phyloP scores from a whole-genome alignment of 2,113 vertebrate genomes.

The Passer montanus region DNA sequence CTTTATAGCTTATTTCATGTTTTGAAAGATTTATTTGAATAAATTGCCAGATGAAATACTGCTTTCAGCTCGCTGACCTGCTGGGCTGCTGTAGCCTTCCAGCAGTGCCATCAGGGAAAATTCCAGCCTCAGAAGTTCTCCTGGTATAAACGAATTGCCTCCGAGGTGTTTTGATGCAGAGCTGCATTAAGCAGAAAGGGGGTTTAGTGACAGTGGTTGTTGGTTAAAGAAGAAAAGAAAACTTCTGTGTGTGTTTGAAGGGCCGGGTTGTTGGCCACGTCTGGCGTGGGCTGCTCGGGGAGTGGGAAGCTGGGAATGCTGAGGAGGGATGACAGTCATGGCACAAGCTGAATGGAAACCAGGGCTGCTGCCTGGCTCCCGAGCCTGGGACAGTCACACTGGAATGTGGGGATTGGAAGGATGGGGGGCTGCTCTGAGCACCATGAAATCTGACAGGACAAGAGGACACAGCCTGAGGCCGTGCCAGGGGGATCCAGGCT shows the following conservation, averaged over 20 bases:
- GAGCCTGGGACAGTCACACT: fast-evolving
- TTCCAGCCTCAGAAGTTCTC: constrained; percentile 37
- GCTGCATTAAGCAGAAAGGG: neutral
- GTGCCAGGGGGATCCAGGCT: neutral
- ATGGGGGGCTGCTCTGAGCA: neutral
- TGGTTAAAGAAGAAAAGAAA: neutral
- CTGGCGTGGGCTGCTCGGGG: neutral
- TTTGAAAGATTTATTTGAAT: constrained; percentile 36
- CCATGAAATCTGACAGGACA: neutral
- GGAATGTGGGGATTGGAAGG: neutral
- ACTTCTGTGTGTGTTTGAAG: neutral
- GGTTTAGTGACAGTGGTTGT: neutral
- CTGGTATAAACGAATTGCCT: neutral
- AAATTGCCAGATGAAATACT: constrained; percentile 15
- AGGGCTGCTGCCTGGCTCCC: neutral
- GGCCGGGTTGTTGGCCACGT: fast-evolving
- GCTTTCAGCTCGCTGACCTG: constrained; percentile 11
- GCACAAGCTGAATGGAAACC: neutral
- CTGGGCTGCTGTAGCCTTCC: constrained; percentile 48
- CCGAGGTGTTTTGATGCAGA: neutral
- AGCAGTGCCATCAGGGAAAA: constrained; percentile 15
- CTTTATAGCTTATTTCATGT: neutral
- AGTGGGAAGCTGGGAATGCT: neutral
- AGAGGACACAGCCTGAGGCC: neutral
- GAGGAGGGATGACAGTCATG: fast-evolving